Evolutionary conservation across 2,888 invertebrate genomes (phyloP), one percentile per base, ranked within the genome.

Genomic region (Axea sp.): DNA sequence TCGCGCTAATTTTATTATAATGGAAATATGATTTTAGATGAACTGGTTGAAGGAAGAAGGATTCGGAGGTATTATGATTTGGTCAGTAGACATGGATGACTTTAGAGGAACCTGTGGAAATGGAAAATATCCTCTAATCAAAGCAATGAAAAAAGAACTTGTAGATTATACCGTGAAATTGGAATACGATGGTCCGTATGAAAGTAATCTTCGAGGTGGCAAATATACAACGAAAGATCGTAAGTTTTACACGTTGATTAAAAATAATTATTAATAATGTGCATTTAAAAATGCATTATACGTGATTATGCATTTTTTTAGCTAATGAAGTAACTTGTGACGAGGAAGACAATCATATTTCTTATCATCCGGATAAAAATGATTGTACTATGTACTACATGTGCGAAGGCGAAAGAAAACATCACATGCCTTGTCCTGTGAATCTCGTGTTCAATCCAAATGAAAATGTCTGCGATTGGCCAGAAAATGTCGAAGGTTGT

Each of bases 31-130:
- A 1, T 84, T 33, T 57, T 24, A 96, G 96, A 96, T 95, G 92
- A 93, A 94, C 65, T 97, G 97, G 97, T 89, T 97, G 67, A 96
- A 95, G 86, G 95, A 96, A 83, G 95, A 96, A 91, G 96, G 96
- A 15, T 96, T 96, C 77, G 97, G 96, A 30, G 98, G 98, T 11
- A 96, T 97, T 60, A 98, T 98, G 96, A 94, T 98, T 45, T 98
- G 97, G 97, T 97, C 97, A 0, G 91, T 97, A 15, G 97, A 98
- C 83, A 94, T 97, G 96, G 98, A 98, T 83, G 98, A 98, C 88
- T 98, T 97, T 89, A 90, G 92, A 75, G 97, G 97, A 5, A 92
- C 93, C 5, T 98, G 98, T 82, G 96, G 97, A 5, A 93, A 93
- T 53, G 96, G 95, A 33, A 96, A 95, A 83, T 98, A 94, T 87